phyloP scores from a whole-genome alignment of 2,113 vertebrate genomes.

The Nerophis lumbriciformis region DNA sequence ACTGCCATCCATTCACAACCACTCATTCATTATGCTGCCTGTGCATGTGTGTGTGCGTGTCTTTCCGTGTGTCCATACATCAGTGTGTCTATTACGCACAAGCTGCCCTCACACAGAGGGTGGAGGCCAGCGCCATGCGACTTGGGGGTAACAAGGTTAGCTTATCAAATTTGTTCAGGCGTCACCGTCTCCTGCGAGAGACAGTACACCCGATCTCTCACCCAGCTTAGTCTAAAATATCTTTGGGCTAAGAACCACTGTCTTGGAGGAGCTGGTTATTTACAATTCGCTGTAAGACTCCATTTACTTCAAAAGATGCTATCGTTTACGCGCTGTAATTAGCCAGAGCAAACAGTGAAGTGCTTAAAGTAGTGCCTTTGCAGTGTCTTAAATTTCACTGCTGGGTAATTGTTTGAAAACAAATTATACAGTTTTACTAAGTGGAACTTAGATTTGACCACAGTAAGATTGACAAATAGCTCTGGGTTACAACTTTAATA shows the following conservation, averaged over 20 bases:
- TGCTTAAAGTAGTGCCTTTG: slow-evolving; percentile 23
- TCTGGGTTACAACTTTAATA: not conserved
- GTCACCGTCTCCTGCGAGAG: slow-evolving; percentile 60
- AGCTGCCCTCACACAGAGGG: slow-evolving; percentile 53
- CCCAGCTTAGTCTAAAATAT: slow-evolving; percentile 37
- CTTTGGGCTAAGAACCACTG: slow-evolving; percentile 39
- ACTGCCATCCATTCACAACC: slow-evolving; percentile 64
- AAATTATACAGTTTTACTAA: not conserved
- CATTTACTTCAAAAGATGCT: slow-evolving; percentile 42
- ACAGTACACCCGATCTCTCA: slow-evolving; percentile 41
- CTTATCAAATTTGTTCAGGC: slow-evolving; percentile 71
- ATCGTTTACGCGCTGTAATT: slow-evolving; percentile 40
- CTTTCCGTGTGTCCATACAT: slow-evolving; percentile 41
- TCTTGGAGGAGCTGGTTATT: slow-evolving; percentile 40
- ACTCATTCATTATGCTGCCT: slow-evolving; percentile 55
- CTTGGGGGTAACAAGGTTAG: slow-evolving; percentile 66
- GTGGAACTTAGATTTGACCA: slow-evolving; percentile 1
- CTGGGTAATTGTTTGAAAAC: slow-evolving; percentile 15
- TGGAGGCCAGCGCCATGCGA: slow-evolving; percentile 45
- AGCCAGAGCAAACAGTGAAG: slow-evolving; percentile 18
- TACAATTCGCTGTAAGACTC: slow-evolving; percentile 39
- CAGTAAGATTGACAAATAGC: not conserved
- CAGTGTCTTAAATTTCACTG: slow-evolving; percentile 26
- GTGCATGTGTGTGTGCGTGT: slow-evolving; percentile 31
- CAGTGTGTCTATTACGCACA: slow-evolving; percentile 46